Percentiles rank a stretch among this genome's conserved stretches.
phyloP scores from a whole-genome alignment of 2,113 vertebrate genomes.

The Psilopogon haemacephalus region DNA sequence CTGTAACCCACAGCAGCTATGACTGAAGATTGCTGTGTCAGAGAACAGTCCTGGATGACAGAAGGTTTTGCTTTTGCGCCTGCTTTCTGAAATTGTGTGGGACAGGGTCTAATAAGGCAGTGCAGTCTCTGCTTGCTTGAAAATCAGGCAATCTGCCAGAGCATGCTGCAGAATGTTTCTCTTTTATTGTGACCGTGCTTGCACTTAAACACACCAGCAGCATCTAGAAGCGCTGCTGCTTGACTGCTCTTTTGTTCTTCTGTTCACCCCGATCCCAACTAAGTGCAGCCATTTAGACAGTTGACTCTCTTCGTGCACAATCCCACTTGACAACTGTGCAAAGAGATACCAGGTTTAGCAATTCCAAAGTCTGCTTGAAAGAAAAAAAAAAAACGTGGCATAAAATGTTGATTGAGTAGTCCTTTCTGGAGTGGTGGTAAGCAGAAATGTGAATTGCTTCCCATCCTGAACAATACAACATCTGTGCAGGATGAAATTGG shows the following conservation, averaged over 20 bases:
- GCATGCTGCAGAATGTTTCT: background rate
- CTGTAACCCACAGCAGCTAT: background rate
- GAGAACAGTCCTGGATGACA: background rate
- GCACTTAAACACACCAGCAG: background rate
- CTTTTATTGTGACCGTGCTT: background rate
- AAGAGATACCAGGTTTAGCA: constrained; percentile 11
- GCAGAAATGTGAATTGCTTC: constrained; percentile 43
- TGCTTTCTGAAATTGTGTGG: background rate
- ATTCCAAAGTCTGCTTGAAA: constrained; percentile 40
- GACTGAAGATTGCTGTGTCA: background rate
- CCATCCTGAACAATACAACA: constrained; percentile 38
- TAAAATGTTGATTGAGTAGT: constrained; percentile 44
- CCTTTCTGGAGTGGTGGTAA: constrained; percentile 24
- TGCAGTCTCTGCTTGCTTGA: background rate
- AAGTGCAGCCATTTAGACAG: background rate
- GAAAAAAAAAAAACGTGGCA: background rate
- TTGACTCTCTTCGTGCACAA: background rate
- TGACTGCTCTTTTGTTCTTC: background rate
- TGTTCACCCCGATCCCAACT: background rate
- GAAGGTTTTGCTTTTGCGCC: background rate
- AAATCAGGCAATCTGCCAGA: background rate
- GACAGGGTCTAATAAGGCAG: background rate
- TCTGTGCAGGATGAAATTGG: constrained; percentile 40
- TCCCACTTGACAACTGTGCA: background rate
- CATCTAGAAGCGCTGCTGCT: background rate